Evolutionary conservation across 2,113 vertebrate species (phyloP).

Genomic region (Brachypodius melanocephalos): DNA sequence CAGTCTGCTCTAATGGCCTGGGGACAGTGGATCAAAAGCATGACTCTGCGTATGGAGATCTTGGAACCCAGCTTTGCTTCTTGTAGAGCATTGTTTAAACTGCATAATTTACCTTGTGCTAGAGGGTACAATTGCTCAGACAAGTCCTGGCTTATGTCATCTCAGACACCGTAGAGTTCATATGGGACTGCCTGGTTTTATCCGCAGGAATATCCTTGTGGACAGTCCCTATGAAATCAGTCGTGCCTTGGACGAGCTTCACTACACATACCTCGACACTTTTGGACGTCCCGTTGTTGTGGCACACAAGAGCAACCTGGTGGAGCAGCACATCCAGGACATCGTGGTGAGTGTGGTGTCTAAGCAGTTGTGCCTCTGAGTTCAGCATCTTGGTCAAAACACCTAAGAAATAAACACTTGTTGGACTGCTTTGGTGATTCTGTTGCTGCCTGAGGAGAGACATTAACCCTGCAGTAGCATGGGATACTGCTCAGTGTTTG

Average conservation of each 20-base stretch:
- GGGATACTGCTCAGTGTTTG: not conserved
- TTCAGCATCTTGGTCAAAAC: not conserved
- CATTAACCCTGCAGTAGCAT: not conserved
- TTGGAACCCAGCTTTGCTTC: not conserved
- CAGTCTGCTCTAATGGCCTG: not conserved
- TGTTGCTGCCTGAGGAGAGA: not conserved
- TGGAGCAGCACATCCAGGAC: constrained; percentile 98
- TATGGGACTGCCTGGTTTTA: not conserved
- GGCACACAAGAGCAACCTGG: constrained; percentile 91
- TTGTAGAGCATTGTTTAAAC: not conserved
- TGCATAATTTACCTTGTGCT: not conserved
- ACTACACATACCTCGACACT: constrained; percentile 96
- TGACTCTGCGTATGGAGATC: not conserved
- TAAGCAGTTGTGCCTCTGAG: not conserved
- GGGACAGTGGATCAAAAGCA: not conserved
- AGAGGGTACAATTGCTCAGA: not conserved
- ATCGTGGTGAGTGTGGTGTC: constrained; percentile 82
- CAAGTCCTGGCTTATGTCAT: not conserved
- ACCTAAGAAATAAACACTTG: not conserved
- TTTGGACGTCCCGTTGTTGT: constrained; percentile 94
- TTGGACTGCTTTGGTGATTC: not conserved
- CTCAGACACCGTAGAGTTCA: not conserved
- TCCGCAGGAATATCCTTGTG: constrained; percentile 87
- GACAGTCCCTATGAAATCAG: constrained; percentile 91
- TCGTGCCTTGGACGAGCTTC: constrained; percentile 86